Conservation (phyloP, 2,113 vertebrate genomes). For the Litocranius walleri region DNA sequence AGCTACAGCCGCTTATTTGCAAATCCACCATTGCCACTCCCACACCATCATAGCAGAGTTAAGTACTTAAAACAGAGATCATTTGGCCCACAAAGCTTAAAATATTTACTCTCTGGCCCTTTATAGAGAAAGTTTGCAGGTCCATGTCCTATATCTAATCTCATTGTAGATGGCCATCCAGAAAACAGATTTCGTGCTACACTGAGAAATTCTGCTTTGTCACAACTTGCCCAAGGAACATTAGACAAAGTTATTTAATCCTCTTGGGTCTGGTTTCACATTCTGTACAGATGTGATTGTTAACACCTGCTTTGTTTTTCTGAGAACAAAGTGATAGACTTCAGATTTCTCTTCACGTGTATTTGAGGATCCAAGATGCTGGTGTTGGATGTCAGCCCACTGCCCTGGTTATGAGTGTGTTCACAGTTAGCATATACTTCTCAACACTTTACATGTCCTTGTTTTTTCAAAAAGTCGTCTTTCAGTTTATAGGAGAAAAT, state of each 20-base stretch:
- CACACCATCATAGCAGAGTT: background rate
- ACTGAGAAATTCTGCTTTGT: background rate
- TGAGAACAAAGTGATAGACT: background rate
- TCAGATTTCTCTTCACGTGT: background rate
- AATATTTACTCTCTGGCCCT: background rate
- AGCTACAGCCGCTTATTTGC: background rate
- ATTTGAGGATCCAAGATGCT: background rate
- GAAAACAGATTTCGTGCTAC: background rate
- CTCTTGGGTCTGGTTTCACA: slow-evolving; percentile 16
- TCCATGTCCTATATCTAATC: background rate
- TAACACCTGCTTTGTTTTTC: background rate
- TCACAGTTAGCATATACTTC: slow-evolving; percentile 38
- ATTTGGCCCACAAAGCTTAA: background rate
- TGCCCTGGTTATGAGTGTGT: background rate
- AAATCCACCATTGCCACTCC: background rate
- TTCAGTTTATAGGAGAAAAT: background rate
- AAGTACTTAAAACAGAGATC: background rate
- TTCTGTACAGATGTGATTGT: background rate
- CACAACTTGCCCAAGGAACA: background rate
- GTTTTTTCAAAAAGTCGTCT: background rate
- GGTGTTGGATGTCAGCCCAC: background rate
- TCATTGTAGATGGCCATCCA: background rate
- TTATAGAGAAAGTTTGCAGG: background rate
- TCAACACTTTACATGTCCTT: slow-evolving; percentile 24
- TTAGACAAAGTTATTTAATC: background rate